Conservation (phyloP, 2,888 invertebrate genomes). For the Eulithis prunata region DNA sequence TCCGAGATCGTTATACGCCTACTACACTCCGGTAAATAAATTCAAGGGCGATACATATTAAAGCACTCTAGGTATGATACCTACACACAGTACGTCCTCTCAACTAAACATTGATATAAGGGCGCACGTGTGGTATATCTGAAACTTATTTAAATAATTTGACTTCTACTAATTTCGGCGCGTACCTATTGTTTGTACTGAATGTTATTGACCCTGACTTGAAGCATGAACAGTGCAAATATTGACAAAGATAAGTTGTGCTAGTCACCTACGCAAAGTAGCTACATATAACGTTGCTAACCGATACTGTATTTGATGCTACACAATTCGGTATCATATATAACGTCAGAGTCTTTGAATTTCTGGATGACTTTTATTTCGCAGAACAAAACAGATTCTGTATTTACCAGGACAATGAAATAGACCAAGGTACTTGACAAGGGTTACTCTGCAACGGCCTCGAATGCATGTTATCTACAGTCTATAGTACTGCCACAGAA, state of each 20-base stretch:
- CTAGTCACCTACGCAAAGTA: constrained; percentile 13
- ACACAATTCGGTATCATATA: constrained; percentile 11
- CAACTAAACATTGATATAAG: not conserved
- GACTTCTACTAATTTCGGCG: not conserved
- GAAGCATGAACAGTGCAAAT: constrained; percentile 16
- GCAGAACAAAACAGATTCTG: no score
- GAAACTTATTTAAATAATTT: not conserved
- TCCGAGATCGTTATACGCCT: no score
- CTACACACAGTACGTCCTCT: no score
- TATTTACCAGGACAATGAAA: no score
- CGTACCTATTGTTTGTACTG: not conserved
- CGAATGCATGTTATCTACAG: no score
- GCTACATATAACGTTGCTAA: constrained; percentile 8
- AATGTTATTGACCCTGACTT: constrained; percentile 21
- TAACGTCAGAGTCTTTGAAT: constrained; percentile 4
- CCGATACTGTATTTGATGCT: not conserved
- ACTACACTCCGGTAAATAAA: no score
- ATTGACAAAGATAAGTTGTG: constrained; percentile 16
- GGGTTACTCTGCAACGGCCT: no score
- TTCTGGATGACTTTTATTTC: not conserved
- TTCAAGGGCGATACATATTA: no score
- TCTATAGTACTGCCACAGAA: no score
- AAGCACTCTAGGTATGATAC: no score
- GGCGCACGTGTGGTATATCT: not conserved
- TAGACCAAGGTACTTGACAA: no score